Evolutionary conservation across 2,888 invertebrate species (phyloP), one percentile per base, ranked within the genome.

Genomic region (Helleia helle): DNA sequence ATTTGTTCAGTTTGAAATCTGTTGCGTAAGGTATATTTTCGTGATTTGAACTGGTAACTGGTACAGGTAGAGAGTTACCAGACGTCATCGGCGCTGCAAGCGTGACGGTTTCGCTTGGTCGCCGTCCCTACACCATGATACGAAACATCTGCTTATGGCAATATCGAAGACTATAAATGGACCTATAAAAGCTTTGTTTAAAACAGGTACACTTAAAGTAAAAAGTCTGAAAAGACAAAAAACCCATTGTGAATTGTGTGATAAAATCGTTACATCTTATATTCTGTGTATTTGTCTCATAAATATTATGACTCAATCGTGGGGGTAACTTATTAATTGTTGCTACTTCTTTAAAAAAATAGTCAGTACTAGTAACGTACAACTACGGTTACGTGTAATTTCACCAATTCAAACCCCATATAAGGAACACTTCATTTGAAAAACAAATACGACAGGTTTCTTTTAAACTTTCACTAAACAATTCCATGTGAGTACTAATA

Each of bases 41-140:
- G 9, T 18, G 14, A 18, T n/a, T n/a, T n/a, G n/a, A n/a, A n/a
- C n/a, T n/a, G n/a, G 2, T 31, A 15, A 8, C 24, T 36, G 36
- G 36, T 22, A 36, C 11, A 12, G 14, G 40, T 39, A 43, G 43
- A 17, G 17, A 18, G 31, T 18, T 17, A 45, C 18, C 17, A n/a
- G 18, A 1, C 71, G 70, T 59, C 62, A 69, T 60, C 67, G 58
- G 56, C 47, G 54, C 61, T 57, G 47, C 50, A 53, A 58, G 66
- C 83, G 70, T 77, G 70, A 81, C 81, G 67, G 81, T 65, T 57
- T 54, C 75, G 81, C 71, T 66, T 64, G 66, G 72, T 56, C 65
- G 69, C 46, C 58, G 65, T 65, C 49, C 49, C 46, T 47, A 44
- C 54, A 54, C 54, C 50, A 58, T 69, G 63, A 28, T 28, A 42